A percentile compares a stretch with the other conserved stretches of the same genome.
These are phyloP conservation scores for Amniataba percoides DNA, from an alignment of 2,797 vertebrate genomes.

Conservation along the genomic window DNA sequence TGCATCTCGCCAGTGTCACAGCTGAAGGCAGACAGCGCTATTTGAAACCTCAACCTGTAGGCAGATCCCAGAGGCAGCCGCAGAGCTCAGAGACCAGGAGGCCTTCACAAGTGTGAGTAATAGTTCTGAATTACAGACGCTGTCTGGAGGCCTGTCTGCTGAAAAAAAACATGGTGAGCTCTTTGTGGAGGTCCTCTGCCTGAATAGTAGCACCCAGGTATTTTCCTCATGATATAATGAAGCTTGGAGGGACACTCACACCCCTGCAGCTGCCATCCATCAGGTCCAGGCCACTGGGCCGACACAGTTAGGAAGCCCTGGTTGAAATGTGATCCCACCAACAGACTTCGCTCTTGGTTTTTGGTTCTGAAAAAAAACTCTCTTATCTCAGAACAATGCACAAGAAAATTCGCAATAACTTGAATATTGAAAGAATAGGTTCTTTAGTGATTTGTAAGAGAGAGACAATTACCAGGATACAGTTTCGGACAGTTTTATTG, in stretches of 20 bases:
- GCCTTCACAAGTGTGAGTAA: slow-evolving; percentile 69
- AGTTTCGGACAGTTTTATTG: too few relatives aligned
- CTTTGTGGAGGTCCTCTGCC: neutral
- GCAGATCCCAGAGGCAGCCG: slow-evolving; percentile 62
- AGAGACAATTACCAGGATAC: neutral
- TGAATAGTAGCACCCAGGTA: neutral
- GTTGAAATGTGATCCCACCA: too few relatives aligned
- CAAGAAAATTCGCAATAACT: neutral
- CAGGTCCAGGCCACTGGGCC: neutral
- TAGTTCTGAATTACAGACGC: slow-evolving; percentile 55
- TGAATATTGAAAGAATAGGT: neutral
- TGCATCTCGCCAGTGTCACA: slow-evolving; percentile 26
- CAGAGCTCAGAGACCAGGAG: slow-evolving; percentile 57
- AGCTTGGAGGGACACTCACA: slow-evolving; percentile 1
- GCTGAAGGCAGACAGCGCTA: slow-evolving; percentile 45
- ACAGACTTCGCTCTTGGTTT: neutral
- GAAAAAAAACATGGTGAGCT: slow-evolving; percentile 17
- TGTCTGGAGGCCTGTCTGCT: slow-evolving; percentile 42
- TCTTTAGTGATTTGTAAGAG: neutral
- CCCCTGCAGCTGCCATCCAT: slow-evolving; percentile 9
- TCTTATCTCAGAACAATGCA: neutral
- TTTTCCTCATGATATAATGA: neutral
- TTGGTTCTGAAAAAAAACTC: neutral
- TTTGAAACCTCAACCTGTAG: slow-evolving; percentile 66
- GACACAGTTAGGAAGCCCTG: neutral